phyloP scores from a whole-genome alignment of 2,113 vertebrate genomes.

The Climacteris rufus region DNA sequence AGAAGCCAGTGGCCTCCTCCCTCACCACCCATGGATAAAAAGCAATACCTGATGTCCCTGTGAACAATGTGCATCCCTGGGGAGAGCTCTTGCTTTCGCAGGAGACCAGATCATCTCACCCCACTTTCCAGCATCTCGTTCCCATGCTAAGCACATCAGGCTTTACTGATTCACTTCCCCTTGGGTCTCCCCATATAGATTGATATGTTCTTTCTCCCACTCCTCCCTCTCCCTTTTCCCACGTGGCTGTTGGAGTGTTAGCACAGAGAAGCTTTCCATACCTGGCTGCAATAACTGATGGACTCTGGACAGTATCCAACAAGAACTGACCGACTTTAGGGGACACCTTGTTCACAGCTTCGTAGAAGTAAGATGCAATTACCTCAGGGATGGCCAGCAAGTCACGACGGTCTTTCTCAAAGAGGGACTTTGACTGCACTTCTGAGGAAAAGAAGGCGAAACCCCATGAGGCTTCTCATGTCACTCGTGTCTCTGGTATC shows the following conservation, averaged over 20 bases:
- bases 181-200: background rate
- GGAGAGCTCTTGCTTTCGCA: background rate
- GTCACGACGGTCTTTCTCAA: conserved; percentile 49
- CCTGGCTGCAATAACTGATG: conserved; percentile 27
- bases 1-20: background rate
- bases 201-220: background rate
- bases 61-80: background rate
- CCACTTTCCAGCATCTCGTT: background rate
- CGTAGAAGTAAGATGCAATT: conserved; percentile 12
- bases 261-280: background rate
- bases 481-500: background rate
- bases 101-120: background rate
- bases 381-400: conserved; percentile 47
- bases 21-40: background rate
- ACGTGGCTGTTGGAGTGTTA: background rate
- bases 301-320: conserved; percentile 19
- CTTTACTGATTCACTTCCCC: background rate
- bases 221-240: background rate
- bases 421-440: conserved; percentile 48
- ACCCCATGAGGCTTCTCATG: background rate
- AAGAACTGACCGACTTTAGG: conserved; percentile 48
- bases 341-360: conserved; percentile 39
- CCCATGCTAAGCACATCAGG: background rate
- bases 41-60: background rate
- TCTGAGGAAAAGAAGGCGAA: conserved; percentile 27